Base-by-base conservation (phyloP, 2,797 vertebrate genomes). In the Protosalanx chinensis region DNA sequence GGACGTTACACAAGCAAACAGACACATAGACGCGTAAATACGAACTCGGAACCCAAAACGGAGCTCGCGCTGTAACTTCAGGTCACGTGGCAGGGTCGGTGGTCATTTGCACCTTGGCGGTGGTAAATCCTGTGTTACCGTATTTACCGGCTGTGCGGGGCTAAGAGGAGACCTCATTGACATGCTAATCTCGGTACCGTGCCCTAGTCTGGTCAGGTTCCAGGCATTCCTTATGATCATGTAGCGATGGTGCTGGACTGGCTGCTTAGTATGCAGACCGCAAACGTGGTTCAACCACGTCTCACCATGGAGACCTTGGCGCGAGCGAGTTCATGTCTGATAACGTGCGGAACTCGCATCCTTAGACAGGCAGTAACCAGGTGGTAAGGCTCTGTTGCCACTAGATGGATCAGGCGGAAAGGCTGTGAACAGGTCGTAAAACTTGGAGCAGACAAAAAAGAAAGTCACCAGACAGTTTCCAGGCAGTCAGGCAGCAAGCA, bases 131-230 rank as follows among this genome's bases (percentile, higher is more conserved):
- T 30, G 30, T 18, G 32, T 29, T 51, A 27, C 23, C 4, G 66
- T 30, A 67, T 67, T 67, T 67, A 29, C 16, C 66, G 32, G 29
- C 15, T 32, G 53, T 16, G 4, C 16, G 18, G n/a, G 46, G 23
- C 27, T 53, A 5, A 51, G 65, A 67, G 30, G 53, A 49, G 53
- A 67, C 53, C 66, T 33, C 51, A 56, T 67, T 67, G 92, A 91
- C 65, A 67, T 67, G 20, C 18, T 65, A 65, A 65, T 65, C 63
- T 35, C 18, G 51, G 15, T 56, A 56, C 51, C 15, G 51, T 10
- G 6, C 4, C 15, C 51, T 2, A 56, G 51, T 56, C 18, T 4
- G 51, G 15, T 16, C 51, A 4, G 16, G 18, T 16, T 16, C 51
- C 4, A 56, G 51, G n/a, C 18, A n/a, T n/a, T 16, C 15, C n/a